Base-by-base conservation (phyloP, 2,113 vertebrate species). In the Apeltes quadracus region DNA sequence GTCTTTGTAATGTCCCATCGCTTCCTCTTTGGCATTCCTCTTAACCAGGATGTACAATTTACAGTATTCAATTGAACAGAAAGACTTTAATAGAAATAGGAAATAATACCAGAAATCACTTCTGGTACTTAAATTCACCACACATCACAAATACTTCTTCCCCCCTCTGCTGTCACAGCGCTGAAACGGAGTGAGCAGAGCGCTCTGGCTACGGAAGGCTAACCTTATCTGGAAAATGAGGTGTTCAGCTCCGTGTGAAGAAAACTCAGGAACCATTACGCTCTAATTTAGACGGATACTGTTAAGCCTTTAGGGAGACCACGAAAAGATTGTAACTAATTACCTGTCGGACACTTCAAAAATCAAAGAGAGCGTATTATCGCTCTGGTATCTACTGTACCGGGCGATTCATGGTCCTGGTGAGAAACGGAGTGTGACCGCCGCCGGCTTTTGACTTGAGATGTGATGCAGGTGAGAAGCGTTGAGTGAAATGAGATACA, bases 181-280 rank as follows among this genome's bases (percentile, higher is more conserved):
- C 71, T 56, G 48, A 69, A 70, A 59, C 14, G 10, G 72, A 64
- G 44, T 48, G 68, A 61, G 53, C 23, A 36, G 57, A 58, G 71
- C 69, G 69, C 65, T 82, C 65, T 4, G 38, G 38, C 62, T 62
- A 55, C 8, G 56, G 59, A 56, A 64, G 56, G 61, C 48, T 75
- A 50, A 70, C 55, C 76, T 64, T 72, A 88, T 82, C 81, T 82
- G 48, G 41, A 76, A 82, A 80, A 88, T 76, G 55, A 79, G 76
- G 59, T 61, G 58, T 69, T 75, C 48, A 27, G 4, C 62, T 53
- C 57, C 0, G 70, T 67, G 72, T 55, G 75, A 64, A 39, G 72
- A 82, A 66, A 78, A 76, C 63, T 78, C 22, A 1, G 72, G 54
- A 69, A 51, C 62, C 20, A 25, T 75, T 72, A 51, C 72, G 51